These are phyloP conservation scores for Drosophila arizonae DNA, from an alignment of 1,140 invertebrate genomes.

Conservation along the genomic window DNA sequence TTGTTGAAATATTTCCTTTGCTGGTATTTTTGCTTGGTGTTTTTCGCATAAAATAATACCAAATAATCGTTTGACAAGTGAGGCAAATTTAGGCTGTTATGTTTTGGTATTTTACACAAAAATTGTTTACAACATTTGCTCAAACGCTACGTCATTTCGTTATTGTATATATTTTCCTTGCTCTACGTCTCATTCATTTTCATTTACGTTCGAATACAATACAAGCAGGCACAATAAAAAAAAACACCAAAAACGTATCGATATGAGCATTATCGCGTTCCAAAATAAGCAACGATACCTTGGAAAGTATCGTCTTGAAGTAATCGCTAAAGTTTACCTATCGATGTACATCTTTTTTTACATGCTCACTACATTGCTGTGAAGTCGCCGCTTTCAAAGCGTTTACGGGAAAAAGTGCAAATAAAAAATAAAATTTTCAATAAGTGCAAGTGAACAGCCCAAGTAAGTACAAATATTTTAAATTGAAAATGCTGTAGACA, in stretches of 20 bases:
- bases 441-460: constrained; percentile 15
- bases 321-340: neutral
- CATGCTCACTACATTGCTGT: constrained; percentile 33
- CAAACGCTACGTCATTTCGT: no score
- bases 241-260: neutral
- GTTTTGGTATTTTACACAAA: constrained; percentile 6
- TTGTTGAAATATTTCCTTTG: neutral
- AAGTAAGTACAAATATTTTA: constrained; percentile 33
- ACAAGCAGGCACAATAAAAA: neutral
- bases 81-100: neutral
- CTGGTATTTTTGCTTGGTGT: neutral
- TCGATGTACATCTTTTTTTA: constrained; percentile 28
- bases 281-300: constrained; percentile 5
- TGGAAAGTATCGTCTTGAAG: constrained; percentile 12
- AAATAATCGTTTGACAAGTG: neutral
- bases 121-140: no score
- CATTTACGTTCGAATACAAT: neutral
- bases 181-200: neutral
- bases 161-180: no score
- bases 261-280: constrained; percentile 4
- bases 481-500: neutral
- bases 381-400: constrained; percentile 45
- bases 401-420: constrained; percentile 27
- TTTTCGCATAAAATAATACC: neutral
- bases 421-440: constrained; percentile 20